Percentiles rank a stretch among this genome's conserved stretches.
These are phyloP conservation scores for Polylopha cassiicola DNA, from an alignment of 2,888 invertebrate genomes.

Conservation along the genomic window DNA sequence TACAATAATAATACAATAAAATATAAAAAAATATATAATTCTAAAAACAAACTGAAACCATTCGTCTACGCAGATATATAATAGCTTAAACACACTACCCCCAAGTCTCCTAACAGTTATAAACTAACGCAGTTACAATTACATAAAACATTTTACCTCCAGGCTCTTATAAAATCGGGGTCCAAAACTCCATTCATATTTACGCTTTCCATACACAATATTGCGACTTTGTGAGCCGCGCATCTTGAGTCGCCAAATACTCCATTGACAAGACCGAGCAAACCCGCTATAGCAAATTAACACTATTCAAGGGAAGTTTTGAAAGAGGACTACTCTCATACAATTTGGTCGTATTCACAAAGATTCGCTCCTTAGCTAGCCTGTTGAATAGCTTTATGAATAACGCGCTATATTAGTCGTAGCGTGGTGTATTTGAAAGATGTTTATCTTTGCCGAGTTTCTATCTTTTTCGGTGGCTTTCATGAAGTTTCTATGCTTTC, in stretches of 20 bases:
- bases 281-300: constrained; percentile 77
- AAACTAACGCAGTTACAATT: constrained; percentile 14
- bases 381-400: constrained; percentile 69
- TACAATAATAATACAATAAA: no score
- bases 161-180: constrained; percentile 55
- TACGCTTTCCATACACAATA: constrained; percentile 74
- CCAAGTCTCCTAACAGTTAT: no score
- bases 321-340: constrained; percentile 76
- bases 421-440: constrained; percentile 40
- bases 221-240: constrained; percentile 61
- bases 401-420: constrained; percentile 59
- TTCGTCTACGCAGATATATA: no score
- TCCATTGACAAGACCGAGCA: constrained; percentile 72
- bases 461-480: constrained; percentile 8
- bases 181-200: constrained; percentile 62
- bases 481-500: background rate
- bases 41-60: no score
- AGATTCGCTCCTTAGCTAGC: constrained; percentile 72
- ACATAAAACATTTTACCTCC: background rate
- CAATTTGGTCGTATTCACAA: constrained; percentile 77
- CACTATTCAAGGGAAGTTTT: constrained; percentile 76
- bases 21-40: no score
- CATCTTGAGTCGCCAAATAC: constrained; percentile 71
- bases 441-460: constrained; percentile 18
- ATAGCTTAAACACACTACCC: no score